Base-by-base conservation (phyloP, 2,888 invertebrate genomes). In the Lamproptera curius region DNA sequence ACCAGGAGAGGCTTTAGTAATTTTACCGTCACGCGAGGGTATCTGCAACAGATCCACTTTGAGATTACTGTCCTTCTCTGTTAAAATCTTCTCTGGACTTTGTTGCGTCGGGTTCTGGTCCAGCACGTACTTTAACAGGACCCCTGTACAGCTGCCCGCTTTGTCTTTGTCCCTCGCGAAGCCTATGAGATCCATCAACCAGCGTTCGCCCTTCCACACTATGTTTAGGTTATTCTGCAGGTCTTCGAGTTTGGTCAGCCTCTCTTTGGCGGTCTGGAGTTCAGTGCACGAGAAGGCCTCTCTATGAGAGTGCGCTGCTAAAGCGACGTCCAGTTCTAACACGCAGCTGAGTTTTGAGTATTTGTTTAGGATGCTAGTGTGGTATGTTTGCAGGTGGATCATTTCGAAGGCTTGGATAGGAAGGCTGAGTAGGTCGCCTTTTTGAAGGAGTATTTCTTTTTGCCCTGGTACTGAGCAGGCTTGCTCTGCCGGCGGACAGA, bases 361-460 rank as follows among this genome's bases (percentile, higher is more conserved):
- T 70, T 96, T 92, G 63, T 94, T 93, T 45, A 99, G 92, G 54
- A 99, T 94, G 59, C 93, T 94, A 41, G 92, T 92, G 70, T 98
- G 97, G 79, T 99, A 99, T 1, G 98, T 97, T 67, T 93, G 94
- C 54, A 98, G 89, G 73, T 99, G 98, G 52, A 98, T 96, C 97
- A 96, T 94, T 90, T 97, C 94, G 66, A 95, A 95, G 0, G 95
- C 96, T 80, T 98, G 97, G 34, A 99, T 94, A 0, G 98, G 98
- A 46, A 99, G 87, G 52, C 96, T 94, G 36, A 96, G 91, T 44
- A 97, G 89, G 70, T 97, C 97, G 3, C 94, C 93, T 47, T 95
- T 91, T 64, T 96, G 94, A 0, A 95, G 88, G 1, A 97, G 89
- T 42, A 95, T 92, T 73, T 98, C 97, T 41, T 93, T 91, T 61